These are phyloP conservation scores for Callochromis pleurospilus DNA, from an alignment of 2,113 vertebrate species.

Conservation along the genomic window DNA sequence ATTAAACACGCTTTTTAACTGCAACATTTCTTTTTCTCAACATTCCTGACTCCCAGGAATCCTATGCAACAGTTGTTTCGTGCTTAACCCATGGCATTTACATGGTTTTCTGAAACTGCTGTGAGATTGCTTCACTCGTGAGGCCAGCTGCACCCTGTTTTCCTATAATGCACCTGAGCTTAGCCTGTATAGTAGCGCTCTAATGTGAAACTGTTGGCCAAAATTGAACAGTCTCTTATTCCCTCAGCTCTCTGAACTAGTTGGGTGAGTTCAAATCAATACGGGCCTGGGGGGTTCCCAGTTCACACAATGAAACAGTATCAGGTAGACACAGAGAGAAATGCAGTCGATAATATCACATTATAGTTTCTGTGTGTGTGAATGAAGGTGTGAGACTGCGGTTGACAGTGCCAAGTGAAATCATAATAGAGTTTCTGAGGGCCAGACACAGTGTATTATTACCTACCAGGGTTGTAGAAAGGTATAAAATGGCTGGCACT, in stretches of 20 bases:
- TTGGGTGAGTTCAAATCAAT: conserved; percentile 48
- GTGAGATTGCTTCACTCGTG: not conserved
- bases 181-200: not conserved
- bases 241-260: conserved; percentile 7
- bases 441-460: conserved; percentile 45
- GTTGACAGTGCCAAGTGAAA: conserved; percentile 46
- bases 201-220: not conserved
- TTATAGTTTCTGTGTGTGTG: conserved; percentile 33
- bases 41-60: not conserved
- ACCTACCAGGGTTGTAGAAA: conserved; percentile 3
- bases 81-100: not conserved
- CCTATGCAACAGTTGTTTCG: not conserved
- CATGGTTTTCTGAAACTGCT: not conserved
- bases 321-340: conserved; percentile 40
- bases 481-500: not conserved
- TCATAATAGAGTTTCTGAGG: conserved; percentile 59
- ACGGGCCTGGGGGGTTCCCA: not conserved
- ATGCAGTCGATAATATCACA: conserved; percentile 46
- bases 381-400: conserved; percentile 25
- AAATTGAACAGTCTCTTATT: conserved; percentile 20
- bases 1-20: not conserved
- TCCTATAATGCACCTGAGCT: not conserved
- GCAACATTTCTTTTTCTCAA: not conserved
- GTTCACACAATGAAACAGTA: conserved; percentile 40
- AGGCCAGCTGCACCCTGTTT: not conserved